These are phyloP conservation scores for Seriola aureovittata DNA, from an alignment of 2,113 vertebrate species.

Conservation along the genomic window DNA sequence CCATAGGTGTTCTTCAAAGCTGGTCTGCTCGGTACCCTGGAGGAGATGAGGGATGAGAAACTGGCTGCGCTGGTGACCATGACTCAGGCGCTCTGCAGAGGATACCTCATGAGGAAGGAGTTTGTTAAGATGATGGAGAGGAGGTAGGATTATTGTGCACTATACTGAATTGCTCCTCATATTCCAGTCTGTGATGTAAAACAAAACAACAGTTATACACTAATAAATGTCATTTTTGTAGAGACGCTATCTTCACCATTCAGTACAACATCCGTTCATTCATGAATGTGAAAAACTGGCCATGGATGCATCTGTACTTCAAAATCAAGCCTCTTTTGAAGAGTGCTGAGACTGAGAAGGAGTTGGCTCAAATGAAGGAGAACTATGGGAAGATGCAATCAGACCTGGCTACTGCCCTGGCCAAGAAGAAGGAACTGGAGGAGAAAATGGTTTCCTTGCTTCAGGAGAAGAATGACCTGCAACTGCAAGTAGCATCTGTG, in stretches of 20 bases:
- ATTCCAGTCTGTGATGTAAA: not conserved
- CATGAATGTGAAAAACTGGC: slow-evolving; percentile 87
- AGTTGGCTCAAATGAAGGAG: slow-evolving; percentile 81
- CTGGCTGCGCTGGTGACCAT: slow-evolving; percentile 84
- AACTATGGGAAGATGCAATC: slow-evolving; percentile 90
- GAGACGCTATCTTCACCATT: slow-evolving; percentile 88
- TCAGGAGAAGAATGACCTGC: slow-evolving; percentile 85
- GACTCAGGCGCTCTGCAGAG: slow-evolving; percentile 83
- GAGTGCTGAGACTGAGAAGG: slow-evolving; percentile 87
- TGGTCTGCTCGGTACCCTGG: slow-evolving; percentile 91
- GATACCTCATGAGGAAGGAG: slow-evolving; percentile 78
- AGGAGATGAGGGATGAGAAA: slow-evolving; percentile 95
- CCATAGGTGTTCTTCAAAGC: slow-evolving; percentile 96
- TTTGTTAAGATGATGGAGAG: slow-evolving; percentile 84
- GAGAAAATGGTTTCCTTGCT: slow-evolving; percentile 84
- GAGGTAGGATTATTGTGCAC: slow-evolving; percentile 34
- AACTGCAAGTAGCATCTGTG: slow-evolving; percentile 82
- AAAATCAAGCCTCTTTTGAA: slow-evolving; percentile 85
- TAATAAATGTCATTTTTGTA: slow-evolving; percentile 29
- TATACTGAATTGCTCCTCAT: not conserved
- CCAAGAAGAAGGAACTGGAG: slow-evolving; percentile 84
- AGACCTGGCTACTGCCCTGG: slow-evolving; percentile 85
- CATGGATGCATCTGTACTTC: slow-evolving; percentile 84
- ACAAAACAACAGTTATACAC: not conserved
- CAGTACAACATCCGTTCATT: slow-evolving; percentile 90